Base-by-base conservation (phyloP, 92 coral and sea anemone genomes). In the Porites rus region DNA sequence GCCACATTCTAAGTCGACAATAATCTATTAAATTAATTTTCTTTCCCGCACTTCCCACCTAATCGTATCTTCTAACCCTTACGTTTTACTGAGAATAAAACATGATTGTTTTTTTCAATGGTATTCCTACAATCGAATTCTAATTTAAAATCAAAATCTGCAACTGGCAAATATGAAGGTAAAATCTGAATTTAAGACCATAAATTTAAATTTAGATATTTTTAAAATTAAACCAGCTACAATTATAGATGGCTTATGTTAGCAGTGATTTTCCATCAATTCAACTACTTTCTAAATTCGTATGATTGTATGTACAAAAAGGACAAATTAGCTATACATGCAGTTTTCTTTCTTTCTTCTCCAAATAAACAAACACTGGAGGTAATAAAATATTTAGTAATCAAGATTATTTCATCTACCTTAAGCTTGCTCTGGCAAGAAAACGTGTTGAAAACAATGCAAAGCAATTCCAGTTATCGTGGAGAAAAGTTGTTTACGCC, bases 301-400 rank as follows among this genome's bases (percentile, higher is more conserved):
- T 65, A 51, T 65, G 52, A 51, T 4, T 22, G n/a, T 66, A 66
- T 79, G 51, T 79, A 65, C 74, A 79, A 65, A 20, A 43, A 65
- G 83, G 51, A 64, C 24, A 76, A 50, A 14, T 51, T 18, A 67
- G 22, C 59, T 66, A 22, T 65, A 79, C 84, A 66, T 3, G 0
- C 6, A 0, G 51, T 17, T 79, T 56, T 56, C 61, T 10, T 56
- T 79, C 18, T 28, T 51, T 67, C 51, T 67, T 9, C 65, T 21
- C 50, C 16, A 14, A 21, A 58, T 22, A 20, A 66, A 65, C 20
- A 79, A 11, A 16, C 54, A 38, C 18, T n/a, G 19, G 38, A 38
- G 2, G 22, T 16, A 65, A 78, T 65, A n/a, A 21, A 43, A 25
- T 59, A 65, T 12, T 5, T 16, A 12, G 18, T 63, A 51, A 17